phyloP scores from a whole-genome alignment of 2,113 vertebrate species.

The Crotalus horridus region DNA sequence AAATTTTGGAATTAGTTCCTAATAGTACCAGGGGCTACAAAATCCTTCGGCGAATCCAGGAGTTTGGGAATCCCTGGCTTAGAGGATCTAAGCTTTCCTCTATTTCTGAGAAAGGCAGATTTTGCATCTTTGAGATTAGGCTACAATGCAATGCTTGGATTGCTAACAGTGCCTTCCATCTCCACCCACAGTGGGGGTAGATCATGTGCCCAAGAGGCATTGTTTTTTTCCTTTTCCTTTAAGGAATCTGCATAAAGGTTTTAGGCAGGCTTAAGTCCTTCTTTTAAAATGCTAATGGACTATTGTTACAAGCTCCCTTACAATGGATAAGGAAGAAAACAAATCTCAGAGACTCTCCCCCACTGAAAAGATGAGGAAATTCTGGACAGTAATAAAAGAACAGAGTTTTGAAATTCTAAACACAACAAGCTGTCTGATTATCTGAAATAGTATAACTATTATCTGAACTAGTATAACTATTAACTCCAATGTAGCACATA shows the following conservation, averaged over 20 bases:
- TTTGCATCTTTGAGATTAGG: neutral
- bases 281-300: neutral
- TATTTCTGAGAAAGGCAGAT: neutral
- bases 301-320: neutral
- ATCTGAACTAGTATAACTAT: neutral
- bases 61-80: neutral
- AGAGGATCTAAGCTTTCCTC: neutral
- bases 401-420: neutral
- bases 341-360: neutral
- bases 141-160: neutral
- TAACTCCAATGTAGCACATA: neutral
- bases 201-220: neutral
- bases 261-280: neutral
- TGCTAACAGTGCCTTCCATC: neutral
- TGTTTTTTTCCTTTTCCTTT: neutral
- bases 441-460: neutral
- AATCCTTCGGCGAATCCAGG: too few species aligned
- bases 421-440: neutral
- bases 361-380: neutral
- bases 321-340: neutral
- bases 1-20: neutral
- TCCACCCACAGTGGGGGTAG: neutral
- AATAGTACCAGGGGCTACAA: neutral
- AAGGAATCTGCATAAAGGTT: neutral
- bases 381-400: neutral